Conservation (phyloP, 2,888 invertebrate species). For the Himalopsyche tibetana region DNA sequence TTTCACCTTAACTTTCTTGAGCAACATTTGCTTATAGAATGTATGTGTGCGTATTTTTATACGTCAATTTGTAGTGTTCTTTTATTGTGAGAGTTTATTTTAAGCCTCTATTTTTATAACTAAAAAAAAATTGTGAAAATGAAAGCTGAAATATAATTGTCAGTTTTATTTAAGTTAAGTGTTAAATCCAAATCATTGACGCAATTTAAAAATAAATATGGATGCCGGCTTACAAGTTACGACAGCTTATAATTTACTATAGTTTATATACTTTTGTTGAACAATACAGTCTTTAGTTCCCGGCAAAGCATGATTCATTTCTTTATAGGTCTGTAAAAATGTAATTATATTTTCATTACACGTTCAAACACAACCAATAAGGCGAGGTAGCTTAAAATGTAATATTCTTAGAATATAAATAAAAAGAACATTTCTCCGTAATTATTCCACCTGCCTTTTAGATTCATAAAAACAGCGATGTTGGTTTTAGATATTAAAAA, state of each 20-base stretch:
- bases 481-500: too few relatives aligned
- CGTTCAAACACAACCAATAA: neutral
- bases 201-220: too few relatives aligned
- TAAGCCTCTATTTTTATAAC: too few relatives aligned
- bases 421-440: neutral
- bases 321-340: conserved; percentile 22
- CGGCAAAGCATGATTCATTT: neutral
- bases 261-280: neutral
- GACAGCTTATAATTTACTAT: neutral
- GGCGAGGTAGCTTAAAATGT: conserved; percentile 30
- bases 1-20: too few relatives aligned
- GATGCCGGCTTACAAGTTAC: too few relatives aligned
- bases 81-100: too few relatives aligned
- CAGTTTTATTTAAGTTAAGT: neutral
- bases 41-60: too few relatives aligned
- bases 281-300: neutral
- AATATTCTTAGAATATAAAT: conserved; percentile 30
- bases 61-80: too few relatives aligned
- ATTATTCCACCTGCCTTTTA: conserved; percentile 4
- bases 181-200: neutral
- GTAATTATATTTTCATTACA: conserved; percentile 37
- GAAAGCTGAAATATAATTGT: neutral
- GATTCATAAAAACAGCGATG: neutral
- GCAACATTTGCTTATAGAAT: too few relatives aligned
- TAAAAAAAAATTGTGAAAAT: too few relatives aligned